phyloP scores from a whole-genome alignment of 1,140 invertebrate genomes.

The Scylla paramamosain region DNA sequence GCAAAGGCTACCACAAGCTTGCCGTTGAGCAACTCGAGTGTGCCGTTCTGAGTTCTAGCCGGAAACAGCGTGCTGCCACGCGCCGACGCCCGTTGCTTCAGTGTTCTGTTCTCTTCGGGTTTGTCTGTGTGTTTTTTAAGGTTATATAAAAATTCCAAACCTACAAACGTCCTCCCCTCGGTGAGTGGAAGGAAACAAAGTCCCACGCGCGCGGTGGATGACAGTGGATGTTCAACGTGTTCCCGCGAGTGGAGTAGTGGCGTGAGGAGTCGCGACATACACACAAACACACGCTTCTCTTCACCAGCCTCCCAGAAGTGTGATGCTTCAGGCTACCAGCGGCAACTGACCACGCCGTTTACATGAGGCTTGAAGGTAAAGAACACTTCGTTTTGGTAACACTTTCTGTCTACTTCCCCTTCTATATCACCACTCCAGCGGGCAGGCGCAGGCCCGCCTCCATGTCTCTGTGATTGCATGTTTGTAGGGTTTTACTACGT shows the following conservation, averaged over 20 bases:
- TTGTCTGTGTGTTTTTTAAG: constrained; percentile 2
- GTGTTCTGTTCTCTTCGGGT: neutral
- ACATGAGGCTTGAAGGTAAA: constrained; percentile 71
- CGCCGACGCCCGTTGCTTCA: neutral
- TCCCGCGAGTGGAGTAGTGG: constrained; percentile 35
- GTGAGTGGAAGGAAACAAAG: constrained; percentile 52
- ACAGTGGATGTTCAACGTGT: constrained; percentile 49
- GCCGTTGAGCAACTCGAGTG: constrained; percentile 52
- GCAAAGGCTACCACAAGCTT: constrained; percentile 55
- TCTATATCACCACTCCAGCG: neutral
- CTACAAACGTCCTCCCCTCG: constrained; percentile 17
- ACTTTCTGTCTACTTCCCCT: neutral
- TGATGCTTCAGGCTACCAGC: constrained; percentile 27
- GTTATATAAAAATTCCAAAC: constrained; percentile 22
- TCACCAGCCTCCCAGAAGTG: neutral
- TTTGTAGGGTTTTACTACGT: neutral
- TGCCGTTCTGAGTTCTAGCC: constrained; percentile 48
- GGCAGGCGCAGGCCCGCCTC: neutral
- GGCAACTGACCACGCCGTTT: constrained; percentile 56
- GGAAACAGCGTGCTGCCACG: neutral
- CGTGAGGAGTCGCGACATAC: constrained; percentile 24
- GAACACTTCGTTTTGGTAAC: neutral
- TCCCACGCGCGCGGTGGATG: constrained; percentile 14
- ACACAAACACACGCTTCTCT: neutral
- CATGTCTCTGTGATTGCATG: neutral